These are phyloP conservation scores for Sebastes minor DNA, from an alignment of 2,797 vertebrate genomes.

Conservation along the genomic window DNA sequence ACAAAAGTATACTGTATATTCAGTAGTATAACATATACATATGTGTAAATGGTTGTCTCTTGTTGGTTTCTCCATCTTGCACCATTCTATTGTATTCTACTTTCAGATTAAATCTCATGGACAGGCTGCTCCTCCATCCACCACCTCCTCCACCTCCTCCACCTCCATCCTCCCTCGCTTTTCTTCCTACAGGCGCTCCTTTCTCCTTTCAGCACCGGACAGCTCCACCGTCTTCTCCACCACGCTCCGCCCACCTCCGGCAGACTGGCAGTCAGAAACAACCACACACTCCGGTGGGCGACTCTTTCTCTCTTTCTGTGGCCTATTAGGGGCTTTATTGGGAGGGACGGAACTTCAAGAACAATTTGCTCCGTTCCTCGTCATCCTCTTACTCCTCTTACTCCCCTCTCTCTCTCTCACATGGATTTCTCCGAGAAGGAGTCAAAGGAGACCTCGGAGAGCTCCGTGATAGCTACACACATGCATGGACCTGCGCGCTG, in stretches of 20 bases:
- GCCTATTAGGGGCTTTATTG: conserved; percentile 50
- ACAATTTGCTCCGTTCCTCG: conserved; percentile 53
- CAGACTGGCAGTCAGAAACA: conserved; percentile 81
- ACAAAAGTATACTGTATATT: neutral
- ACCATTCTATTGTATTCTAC: neutral
- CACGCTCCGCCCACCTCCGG: conserved; percentile 72
- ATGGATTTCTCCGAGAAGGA: conserved; percentile 39
- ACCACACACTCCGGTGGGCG: conserved; percentile 70
- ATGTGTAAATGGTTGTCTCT: neutral
- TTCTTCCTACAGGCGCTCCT: conserved; percentile 33
- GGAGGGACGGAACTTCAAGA: conserved; percentile 67
- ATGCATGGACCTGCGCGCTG: conserved; percentile 5
- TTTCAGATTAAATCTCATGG: conserved; percentile 13
- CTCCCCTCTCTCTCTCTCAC: conserved; percentile 7
- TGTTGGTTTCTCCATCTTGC: neutral
- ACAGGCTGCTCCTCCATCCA: conserved; percentile 18
- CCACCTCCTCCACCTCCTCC: neutral
- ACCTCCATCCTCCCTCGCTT: conserved; percentile 20
- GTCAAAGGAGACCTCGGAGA: neutral
- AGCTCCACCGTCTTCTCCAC: conserved; percentile 60
- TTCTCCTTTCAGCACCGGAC: conserved; percentile 73
- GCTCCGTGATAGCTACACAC: neutral
- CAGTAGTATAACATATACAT: neutral
- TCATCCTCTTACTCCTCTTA: conserved; percentile 38
- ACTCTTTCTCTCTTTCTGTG: conserved; percentile 55